Evolutionary conservation across 2,888 invertebrate species (phyloP).

Genomic region (Priocnemis perturbator): DNA sequence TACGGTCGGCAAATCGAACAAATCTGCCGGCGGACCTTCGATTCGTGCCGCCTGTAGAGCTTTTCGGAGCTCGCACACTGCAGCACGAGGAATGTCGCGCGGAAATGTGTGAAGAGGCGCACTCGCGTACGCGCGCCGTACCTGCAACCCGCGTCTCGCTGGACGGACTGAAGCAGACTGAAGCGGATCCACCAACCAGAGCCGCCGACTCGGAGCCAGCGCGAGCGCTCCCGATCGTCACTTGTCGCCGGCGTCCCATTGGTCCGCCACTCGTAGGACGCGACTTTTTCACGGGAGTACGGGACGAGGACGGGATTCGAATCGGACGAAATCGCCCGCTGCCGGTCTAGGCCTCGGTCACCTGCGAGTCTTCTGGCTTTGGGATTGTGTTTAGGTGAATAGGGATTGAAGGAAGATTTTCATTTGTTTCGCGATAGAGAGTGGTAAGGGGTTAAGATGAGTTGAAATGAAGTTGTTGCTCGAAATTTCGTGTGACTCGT

Average conservation of each 20-base stretch:
- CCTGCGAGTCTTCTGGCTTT: too few relatives aligned
- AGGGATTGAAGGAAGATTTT: too few relatives aligned
- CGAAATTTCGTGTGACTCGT: too few relatives aligned
- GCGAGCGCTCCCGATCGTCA: conserved; percentile 48
- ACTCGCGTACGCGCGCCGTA: conserved; percentile 13
- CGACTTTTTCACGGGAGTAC: background rate
- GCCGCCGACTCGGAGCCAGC: conserved; percentile 28
- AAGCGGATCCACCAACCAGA: conserved; percentile 32
- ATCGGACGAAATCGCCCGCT: too few relatives aligned
- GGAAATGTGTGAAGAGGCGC: background rate
- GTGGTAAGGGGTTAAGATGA: too few relatives aligned
- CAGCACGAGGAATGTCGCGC: conserved; percentile 23
- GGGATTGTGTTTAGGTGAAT: too few relatives aligned
- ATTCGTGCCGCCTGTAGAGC: conserved; percentile 38
- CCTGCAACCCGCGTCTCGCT: conserved; percentile 41
- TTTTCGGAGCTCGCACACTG: conserved; percentile 42
- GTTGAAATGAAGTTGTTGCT: too few relatives aligned
- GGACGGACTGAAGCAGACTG: conserved; percentile 51
- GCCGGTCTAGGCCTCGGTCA: too few relatives aligned
- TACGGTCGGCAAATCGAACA: too few relatives aligned
- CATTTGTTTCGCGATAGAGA: too few relatives aligned
- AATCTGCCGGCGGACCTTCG: background rate
- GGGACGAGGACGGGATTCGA: too few relatives aligned
- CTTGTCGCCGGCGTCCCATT: conserved; percentile 29
- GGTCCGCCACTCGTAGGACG: conserved; percentile 20